Conservation (phyloP, 1,140 invertebrate species). For the Temnothorax nylanderi region DNA sequence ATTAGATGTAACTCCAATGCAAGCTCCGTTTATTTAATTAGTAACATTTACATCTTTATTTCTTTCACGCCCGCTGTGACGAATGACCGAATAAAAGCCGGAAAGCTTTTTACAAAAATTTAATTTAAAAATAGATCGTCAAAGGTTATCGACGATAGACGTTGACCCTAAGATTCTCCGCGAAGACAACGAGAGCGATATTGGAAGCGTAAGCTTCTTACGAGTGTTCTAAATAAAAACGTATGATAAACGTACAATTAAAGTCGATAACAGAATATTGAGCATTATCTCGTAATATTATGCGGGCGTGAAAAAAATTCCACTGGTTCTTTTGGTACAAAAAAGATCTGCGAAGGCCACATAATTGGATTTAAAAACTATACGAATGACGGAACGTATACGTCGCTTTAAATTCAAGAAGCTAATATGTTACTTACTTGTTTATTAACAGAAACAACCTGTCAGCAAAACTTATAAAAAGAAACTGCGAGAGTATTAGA, state of each 20-base stretch:
- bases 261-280: not conserved
- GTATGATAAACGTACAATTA: not conserved
- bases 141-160: conserved; percentile 59
- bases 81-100: not conserved
- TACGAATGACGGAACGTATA: not conserved
- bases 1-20: not conserved
- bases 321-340: not conserved
- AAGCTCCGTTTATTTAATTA: not conserved
- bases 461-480: not conserved
- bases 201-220: not conserved
- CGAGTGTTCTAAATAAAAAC: conserved; percentile 10
- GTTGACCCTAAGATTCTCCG: conserved; percentile 61
- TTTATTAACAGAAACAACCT: not conserved
- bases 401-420: not conserved
- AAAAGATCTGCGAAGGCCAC: not conserved
- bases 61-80: not conserved
- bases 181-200: conserved; percentile 32
- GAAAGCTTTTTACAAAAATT: conserved; percentile 15
- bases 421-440: not conserved
- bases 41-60: not conserved
- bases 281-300: not conserved
- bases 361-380: not conserved
- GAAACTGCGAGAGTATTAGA: not conserved
- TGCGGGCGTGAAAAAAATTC: not conserved
- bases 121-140: conserved; percentile 19